phyloP scores from a whole-genome alignment of 2,888 invertebrate genomes.

The Sisyra nigra region DNA sequence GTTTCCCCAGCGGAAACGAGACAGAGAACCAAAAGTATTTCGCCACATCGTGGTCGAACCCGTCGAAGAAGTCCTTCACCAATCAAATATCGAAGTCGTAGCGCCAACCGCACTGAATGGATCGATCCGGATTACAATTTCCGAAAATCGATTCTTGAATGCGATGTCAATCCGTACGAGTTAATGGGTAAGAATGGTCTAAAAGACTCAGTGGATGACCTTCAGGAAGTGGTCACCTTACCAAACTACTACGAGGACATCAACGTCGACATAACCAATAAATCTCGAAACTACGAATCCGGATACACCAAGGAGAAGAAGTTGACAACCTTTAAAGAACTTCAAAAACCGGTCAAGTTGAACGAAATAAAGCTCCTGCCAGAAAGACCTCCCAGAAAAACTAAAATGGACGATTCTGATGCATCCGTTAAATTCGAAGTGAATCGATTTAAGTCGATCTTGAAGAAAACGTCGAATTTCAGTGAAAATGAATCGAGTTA shows the following conservation, averaged over 20 bases:
- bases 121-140: slow-evolving; percentile 19
- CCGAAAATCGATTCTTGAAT: slow-evolving; percentile 61
- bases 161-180: slow-evolving; percentile 73
- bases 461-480: slow-evolving; percentile 31
- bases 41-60: slow-evolving; percentile 37
- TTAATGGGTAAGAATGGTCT: slow-evolving; percentile 38
- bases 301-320: slow-evolving; percentile 8
- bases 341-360: neutral
- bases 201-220: slow-evolving; percentile 20
- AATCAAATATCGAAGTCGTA: slow-evolving; percentile 30
- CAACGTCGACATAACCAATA: neutral
- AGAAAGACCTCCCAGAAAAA: slow-evolving; percentile 17
- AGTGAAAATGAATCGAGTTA: slow-evolving; percentile 21
- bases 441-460: slow-evolving; percentile 31
- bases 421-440: slow-evolving; percentile 12
- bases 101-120: slow-evolving; percentile 33
- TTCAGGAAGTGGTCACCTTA: slow-evolving; percentile 8
- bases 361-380: slow-evolving; percentile 1
- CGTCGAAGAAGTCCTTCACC: slow-evolving; percentile 27
- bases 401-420: slow-evolving; percentile 8
- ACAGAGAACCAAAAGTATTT: slow-evolving; percentile 32
- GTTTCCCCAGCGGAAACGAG: slow-evolving; percentile 36
- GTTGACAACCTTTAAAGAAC: slow-evolving; percentile 4
- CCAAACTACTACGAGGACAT: neutral
- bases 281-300: neutral